Percentiles rank a stretch among this genome's conserved stretches.
Conservation (phyloP, 2,888 invertebrate genomes). For the Drosophila prolongata region DNA sequence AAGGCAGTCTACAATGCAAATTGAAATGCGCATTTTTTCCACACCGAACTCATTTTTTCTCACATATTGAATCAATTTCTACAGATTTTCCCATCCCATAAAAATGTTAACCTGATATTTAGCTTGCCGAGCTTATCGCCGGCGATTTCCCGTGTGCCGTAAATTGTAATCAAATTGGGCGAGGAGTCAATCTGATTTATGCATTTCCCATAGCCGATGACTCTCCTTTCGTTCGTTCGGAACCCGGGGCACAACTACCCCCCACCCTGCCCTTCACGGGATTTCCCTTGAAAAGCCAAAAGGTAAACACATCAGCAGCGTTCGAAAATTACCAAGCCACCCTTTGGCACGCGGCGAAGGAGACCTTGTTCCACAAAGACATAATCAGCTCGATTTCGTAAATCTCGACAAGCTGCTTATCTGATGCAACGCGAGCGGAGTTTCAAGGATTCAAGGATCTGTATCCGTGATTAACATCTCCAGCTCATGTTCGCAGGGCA, state of each 20-base stretch:
- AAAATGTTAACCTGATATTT: slow-evolving; percentile 71
- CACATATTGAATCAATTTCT: slow-evolving; percentile 64
- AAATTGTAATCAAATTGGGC: slow-evolving; percentile 75
- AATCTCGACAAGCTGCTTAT: slow-evolving; percentile 82
- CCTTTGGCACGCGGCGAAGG: slow-evolving; percentile 65
- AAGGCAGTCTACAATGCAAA: background rate
- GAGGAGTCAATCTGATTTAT: slow-evolving; percentile 73
- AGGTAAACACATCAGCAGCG: slow-evolving; percentile 65
- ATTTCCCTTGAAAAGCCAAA: slow-evolving; percentile 56
- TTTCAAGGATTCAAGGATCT: slow-evolving; percentile 55
- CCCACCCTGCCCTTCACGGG: background rate
- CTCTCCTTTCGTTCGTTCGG: slow-evolving; percentile 7
- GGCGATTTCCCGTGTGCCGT: slow-evolving; percentile 56
- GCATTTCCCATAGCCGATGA: slow-evolving; percentile 58
- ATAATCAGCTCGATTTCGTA: slow-evolving; percentile 79
- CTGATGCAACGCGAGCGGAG: slow-evolving; percentile 80
- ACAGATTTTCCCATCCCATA: slow-evolving; percentile 2
- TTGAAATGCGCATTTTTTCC: background rate
- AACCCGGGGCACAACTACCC: slow-evolving; percentile 37
- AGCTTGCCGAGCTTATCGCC: slow-evolving; percentile 53
- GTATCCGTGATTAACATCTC: slow-evolving; percentile 76
- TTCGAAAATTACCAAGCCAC: slow-evolving; percentile 39
- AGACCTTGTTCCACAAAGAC: slow-evolving; percentile 46
- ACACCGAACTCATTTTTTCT: slow-evolving; percentile 48
- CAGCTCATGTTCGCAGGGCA: slow-evolving; percentile 55